Base-by-base conservation (phyloP, 2,888 invertebrate species). In the Oscheius sp. region DNA sequence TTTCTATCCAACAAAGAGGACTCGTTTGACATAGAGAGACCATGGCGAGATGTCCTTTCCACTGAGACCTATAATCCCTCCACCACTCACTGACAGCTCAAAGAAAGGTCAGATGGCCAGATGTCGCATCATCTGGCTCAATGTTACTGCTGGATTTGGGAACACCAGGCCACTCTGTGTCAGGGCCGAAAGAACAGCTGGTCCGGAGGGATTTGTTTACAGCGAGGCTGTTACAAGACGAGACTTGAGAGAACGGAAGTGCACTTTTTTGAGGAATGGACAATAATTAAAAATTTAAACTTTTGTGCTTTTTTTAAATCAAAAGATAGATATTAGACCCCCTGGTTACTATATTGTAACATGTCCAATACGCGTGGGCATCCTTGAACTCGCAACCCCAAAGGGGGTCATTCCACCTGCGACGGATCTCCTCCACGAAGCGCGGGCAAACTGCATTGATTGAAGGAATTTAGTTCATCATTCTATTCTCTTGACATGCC, bases 391-490 rank as follows among this genome's bases (percentile, higher is more conserved):
- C 29, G 42, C 61, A 33, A 31, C 45, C 45, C 25, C 61, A 31
- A 61, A 61, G 45, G 29, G 20, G 61, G 61, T 61, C 61, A 61
- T 61, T 45, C 45, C 57, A 37, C 57, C 52, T 27, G 52, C 55
- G 55, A n/a, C 20, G 34, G 37, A 55, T 55, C 55, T 55, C 33
- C 37, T 55, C 55, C 55, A 55, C 55, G 29, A n/a, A n/a, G n/a
- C n/a, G n/a, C n/a, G n/a, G n/a, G 8, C 25, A 52, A 23, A 25
- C 23, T 48, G 48, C 27, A 52, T 52, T 29, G 52, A 52, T 52
- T 52, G 42, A n/a, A n/a, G 42, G n/a, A n/a, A n/a, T n/a, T n/a
- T n/a, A n/a, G n/a, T n/a, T n/a, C n/a, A n/a, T n/a, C n/a, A n/a
- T n/a, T 42, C 42, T 15, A 3, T 17, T 10, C 12, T 8, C 3